Conservation (phyloP, 2,888 invertebrate species). For the Stenichneumon culpator region DNA sequence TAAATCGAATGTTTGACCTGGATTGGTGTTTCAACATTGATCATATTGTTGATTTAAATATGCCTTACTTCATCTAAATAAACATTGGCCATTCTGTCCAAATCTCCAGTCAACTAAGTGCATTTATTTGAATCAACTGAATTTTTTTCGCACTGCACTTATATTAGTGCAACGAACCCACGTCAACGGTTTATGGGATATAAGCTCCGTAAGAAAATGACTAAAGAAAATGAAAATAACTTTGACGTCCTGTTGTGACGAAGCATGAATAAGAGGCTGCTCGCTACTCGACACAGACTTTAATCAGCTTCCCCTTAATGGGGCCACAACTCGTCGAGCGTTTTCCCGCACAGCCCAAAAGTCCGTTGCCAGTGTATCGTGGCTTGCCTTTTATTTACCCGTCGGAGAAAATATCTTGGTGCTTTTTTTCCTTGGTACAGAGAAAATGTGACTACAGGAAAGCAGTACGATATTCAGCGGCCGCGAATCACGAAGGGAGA, state of each 20-base stretch:
- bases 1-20: too few species aligned
- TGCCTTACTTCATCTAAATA: too few species aligned
- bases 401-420: slow-evolving; percentile 24
- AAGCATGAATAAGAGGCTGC: background rate
- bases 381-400: slow-evolving; percentile 17
- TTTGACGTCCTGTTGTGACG: slow-evolving; percentile 5
- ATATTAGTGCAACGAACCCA: background rate
- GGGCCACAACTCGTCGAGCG: slow-evolving; percentile 31
- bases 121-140: too few species aligned
- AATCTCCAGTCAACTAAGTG: too few species aligned
- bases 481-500: background rate
- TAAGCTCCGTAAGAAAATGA: background rate
- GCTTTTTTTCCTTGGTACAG: slow-evolving; percentile 11
- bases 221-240: background rate
- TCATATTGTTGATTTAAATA: too few species aligned
- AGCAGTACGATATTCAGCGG: background rate
- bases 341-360: background rate
- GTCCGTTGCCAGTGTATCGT: slow-evolving; percentile 11
- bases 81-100: too few species aligned
- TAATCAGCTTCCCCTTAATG: slow-evolving; percentile 45
- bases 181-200: background rate
- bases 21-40: too few species aligned
- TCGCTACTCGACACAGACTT: slow-evolving; percentile 30
- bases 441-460: background rate
- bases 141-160: background rate